Conservation (phyloP, 2,797 vertebrate genomes). For the Sebastes kiyomatsui region DNA sequence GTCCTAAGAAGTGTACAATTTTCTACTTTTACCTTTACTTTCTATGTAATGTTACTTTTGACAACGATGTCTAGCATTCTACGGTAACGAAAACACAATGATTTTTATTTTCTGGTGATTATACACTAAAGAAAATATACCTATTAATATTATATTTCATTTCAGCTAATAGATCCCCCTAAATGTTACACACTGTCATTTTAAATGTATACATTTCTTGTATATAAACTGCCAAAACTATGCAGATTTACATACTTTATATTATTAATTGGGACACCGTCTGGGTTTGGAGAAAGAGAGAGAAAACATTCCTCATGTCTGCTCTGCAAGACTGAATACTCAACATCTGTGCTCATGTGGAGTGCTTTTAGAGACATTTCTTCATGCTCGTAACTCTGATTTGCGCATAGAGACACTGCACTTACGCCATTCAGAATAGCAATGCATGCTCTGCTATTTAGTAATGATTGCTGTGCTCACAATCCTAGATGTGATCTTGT, state of each 20-base stretch:
- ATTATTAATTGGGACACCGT: not conserved
- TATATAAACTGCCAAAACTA: not conserved
- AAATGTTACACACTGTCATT: rapidly evolving
- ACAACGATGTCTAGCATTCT: too few relatives aligned
- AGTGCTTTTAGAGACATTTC: slow-evolving; percentile 19
- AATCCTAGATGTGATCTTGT: slow-evolving; percentile 57
- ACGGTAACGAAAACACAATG: too few relatives aligned
- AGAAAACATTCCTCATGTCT: not conserved
- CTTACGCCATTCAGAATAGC: slow-evolving; percentile 8
- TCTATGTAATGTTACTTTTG: too few relatives aligned
- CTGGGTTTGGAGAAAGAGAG: not conserved
- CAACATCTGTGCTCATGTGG: slow-evolving; percentile 29
- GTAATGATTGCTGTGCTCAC: slow-evolving; percentile 46
- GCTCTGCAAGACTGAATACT: slow-evolving; percentile 5
- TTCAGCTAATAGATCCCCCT: too few relatives aligned
- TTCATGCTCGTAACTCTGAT: slow-evolving; percentile 24
- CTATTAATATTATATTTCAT: too few relatives aligned
- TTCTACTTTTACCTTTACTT: too few relatives aligned
- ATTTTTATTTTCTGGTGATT: too few relatives aligned
- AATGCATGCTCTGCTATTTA: slow-evolving; percentile 42
- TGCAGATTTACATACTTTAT: not conserved
- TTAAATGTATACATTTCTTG: not conserved
- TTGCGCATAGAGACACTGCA: not conserved
- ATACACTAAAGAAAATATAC: too few relatives aligned
- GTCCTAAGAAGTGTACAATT: too few relatives aligned